These are phyloP conservation scores for Opisthograptis luteolata DNA, from an alignment of 2,888 invertebrate species.

Conservation along the genomic window DNA sequence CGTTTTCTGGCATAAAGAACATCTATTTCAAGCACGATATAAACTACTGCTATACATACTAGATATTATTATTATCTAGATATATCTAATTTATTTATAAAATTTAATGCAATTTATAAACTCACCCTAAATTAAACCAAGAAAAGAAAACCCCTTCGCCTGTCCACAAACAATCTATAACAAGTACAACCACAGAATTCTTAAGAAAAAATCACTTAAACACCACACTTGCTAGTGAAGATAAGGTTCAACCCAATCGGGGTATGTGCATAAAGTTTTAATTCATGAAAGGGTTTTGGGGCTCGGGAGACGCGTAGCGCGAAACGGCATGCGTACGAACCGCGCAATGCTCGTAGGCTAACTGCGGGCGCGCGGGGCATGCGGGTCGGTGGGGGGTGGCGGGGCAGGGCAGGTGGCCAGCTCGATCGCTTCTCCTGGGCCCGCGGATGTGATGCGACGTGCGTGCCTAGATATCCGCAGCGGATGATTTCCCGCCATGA, in stretches of 20 bases:
- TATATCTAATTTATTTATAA: too few species aligned
- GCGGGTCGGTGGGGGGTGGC: conserved; percentile 28
- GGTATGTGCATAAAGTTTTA: conserved; percentile 22
- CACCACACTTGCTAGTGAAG: conserved; percentile 19
- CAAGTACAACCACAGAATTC: conserved; percentile 17
- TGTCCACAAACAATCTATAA: conserved; percentile 23
- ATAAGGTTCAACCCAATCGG: background rate
- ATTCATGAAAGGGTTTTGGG: conserved; percentile 25
- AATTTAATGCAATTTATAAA: conserved; percentile 15
- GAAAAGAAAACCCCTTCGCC: conserved; percentile 28
- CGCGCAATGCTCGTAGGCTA: conserved; percentile 15
- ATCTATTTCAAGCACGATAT: too few species aligned
- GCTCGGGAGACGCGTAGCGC: conserved; percentile 9
- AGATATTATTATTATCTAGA: too few species aligned
- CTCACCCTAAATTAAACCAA: conserved; percentile 35
- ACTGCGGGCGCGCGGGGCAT: conserved; percentile 17
- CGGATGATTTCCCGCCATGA: conserved; percentile 31
- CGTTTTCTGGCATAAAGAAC: too few species aligned
- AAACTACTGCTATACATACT: too few species aligned
- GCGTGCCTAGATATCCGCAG: conserved; percentile 51
- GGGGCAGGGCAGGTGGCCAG: conserved; percentile 52
- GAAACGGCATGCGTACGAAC: conserved; percentile 2
- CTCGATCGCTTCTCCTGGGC: conserved; percentile 56
- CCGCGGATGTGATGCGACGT: conserved; percentile 48
- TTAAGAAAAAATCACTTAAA: conserved; percentile 24